Conservation (phyloP, 1,140 invertebrate species). For the Sarcophaga bullata region DNA sequence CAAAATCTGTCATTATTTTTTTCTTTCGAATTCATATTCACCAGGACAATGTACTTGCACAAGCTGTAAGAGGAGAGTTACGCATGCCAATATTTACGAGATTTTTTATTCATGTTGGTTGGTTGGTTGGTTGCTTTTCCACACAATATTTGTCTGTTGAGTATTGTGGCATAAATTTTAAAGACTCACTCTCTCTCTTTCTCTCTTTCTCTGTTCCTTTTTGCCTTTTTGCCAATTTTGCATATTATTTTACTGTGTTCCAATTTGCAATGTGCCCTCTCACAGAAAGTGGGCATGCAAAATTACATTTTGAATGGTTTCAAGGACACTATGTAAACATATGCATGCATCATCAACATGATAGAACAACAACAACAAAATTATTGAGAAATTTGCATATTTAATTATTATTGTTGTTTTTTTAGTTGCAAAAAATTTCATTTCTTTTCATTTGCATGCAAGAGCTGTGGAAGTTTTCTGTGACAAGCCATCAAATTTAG, state of each 20-base stretch:
- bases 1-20: too few relatives aligned
- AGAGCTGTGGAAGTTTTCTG: not conserved
- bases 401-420: constrained; percentile 8
- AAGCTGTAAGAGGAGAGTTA: not conserved
- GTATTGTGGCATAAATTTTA: not conserved
- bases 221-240: not conserved
- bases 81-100: constrained; percentile 12
- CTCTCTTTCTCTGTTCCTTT: not conserved
- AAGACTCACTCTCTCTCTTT: not conserved
- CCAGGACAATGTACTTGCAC: not conserved
- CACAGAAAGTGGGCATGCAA: constrained; percentile 61
- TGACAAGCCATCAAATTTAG: not conserved
- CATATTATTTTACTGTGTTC: not conserved
- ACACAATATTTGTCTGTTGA: not conserved
- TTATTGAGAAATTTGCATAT: not conserved
- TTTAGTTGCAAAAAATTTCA: not conserved
- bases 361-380: too few relatives aligned
- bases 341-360: not conserved
- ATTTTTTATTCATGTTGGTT: constrained; percentile 14
- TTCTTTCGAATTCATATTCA: too few relatives aligned
- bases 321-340: constrained; percentile 48
- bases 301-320: constrained; percentile 59
- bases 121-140: not conserved
- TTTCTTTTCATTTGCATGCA: not conserved
- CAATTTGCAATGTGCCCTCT: not conserved